A percentile compares a stretch with the other conserved stretches of the same genome.
phyloP scores from a whole-genome alignment of 2,797 vertebrate genomes.

The Anabas testudineus region DNA sequence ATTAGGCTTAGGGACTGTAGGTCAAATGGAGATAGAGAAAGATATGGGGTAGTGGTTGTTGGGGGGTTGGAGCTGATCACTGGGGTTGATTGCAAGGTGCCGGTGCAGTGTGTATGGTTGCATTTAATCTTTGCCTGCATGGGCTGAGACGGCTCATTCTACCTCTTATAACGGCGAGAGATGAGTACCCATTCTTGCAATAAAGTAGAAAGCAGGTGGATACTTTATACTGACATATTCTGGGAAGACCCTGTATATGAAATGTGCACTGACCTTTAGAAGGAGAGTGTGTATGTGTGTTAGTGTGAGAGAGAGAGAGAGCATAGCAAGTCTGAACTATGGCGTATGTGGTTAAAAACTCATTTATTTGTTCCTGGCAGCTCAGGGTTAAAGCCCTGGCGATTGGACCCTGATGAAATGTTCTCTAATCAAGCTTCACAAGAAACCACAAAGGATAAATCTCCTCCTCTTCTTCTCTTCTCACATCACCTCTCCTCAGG shows the following conservation, averaged over 20 bases:
- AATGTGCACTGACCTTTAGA: constrained; percentile 43
- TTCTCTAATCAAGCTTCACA: constrained; percentile 77
- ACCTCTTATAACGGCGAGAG: constrained; percentile 29
- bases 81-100: not conserved
- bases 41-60: too few species aligned
- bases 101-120: constrained; percentile 19
- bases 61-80: constrained; percentile 71
- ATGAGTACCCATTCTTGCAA: constrained; percentile 21
- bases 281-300: constrained; percentile 8
- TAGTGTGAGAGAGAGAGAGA: constrained; percentile 7
- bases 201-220: constrained; percentile 30
- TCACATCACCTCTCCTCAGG: constrained; percentile 20
- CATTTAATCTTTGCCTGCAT: not conserved
- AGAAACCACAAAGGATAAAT: constrained; percentile 76
- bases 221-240: constrained; percentile 16
- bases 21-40: constrained; percentile 65
- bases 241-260: constrained; percentile 20
- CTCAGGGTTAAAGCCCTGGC: constrained; percentile 82
- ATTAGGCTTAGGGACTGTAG: constrained; percentile 59
- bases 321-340: constrained; percentile 54
- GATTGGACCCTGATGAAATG: constrained; percentile 75
- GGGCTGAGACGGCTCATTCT: constrained; percentile 28
- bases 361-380: constrained; percentile 79
- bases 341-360: constrained; percentile 71
- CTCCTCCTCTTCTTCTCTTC: constrained; percentile 41